phyloP scores from a whole-genome alignment of 2,113 vertebrate species.

The Bagarius yarrelli region DNA sequence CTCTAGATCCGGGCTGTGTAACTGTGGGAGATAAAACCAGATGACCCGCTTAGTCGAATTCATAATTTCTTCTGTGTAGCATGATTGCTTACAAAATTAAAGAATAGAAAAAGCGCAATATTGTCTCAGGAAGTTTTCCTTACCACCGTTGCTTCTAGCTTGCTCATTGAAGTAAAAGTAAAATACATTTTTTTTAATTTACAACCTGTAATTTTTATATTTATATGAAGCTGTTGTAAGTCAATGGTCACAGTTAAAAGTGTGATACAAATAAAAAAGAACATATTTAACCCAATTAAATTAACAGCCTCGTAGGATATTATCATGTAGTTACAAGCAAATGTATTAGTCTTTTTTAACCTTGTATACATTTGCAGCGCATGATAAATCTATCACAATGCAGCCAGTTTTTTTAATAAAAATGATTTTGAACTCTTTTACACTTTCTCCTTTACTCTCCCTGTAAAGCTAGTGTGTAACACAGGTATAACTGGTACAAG shows the following conservation, averaged over 20 bases:
- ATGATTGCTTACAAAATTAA: not conserved
- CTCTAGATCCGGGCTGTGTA: not conserved
- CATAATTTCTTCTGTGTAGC: not conserved
- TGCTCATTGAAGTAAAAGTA: too few species aligned
- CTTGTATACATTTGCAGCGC: not conserved
- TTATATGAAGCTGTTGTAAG: too few species aligned
- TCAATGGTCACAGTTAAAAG: too few species aligned
- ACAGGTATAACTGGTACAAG: not conserved
- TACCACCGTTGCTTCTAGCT: too few species aligned
- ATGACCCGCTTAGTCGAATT: not conserved
- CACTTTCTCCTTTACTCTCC: not conserved
- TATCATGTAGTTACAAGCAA: not conserved
- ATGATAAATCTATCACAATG: not conserved
- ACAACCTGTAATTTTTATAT: too few species aligned
- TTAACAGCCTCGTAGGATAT: not conserved
- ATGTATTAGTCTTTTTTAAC: not conserved
- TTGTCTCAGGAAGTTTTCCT: too few species aligned
- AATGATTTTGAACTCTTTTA: not conserved
- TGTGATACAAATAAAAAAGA: too few species aligned
- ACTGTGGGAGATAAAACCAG: not conserved
- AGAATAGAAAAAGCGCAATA: too few species aligned
- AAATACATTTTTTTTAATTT: too few species aligned
- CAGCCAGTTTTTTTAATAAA: not conserved
- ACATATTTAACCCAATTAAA: not conserved
- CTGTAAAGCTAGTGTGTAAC: not conserved